A percentile compares a stretch with the other conserved stretches of the same genome.
Conservation (phyloP, 2,888 invertebrate genomes). For the Drosophila merina region DNA sequence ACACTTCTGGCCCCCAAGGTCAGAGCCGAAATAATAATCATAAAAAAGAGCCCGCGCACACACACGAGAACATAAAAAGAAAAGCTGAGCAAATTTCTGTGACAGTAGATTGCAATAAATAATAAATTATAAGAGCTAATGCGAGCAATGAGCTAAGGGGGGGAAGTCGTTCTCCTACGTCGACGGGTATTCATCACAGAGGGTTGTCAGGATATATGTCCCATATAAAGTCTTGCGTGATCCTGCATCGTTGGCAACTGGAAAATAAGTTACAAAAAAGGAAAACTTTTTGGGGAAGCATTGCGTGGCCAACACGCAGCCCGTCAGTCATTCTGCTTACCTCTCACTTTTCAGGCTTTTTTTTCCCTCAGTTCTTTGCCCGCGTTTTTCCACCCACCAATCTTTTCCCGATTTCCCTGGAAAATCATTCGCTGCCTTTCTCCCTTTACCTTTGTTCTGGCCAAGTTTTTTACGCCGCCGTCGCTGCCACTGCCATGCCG, state of each 20-base stretch:
- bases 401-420: constrained; percentile 15
- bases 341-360: constrained; percentile 15
- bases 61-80: constrained; percentile 28
- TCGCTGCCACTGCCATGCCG: constrained; percentile 33
- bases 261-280: too few relatives aligned
- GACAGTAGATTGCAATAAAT: constrained; percentile 73
- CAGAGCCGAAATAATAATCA: constrained; percentile 49
- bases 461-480: constrained; percentile 10
- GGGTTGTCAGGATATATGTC: constrained; percentile 16
- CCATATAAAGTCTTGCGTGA: constrained; percentile 56
- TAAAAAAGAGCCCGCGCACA: constrained; percentile 14
- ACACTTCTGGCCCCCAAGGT: constrained; percentile 64
- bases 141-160: constrained; percentile 61
- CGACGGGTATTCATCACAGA: constrained; percentile 56
- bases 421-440: constrained; percentile 41
- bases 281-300: constrained; percentile 25
- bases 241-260: constrained; percentile 51
- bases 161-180: constrained; percentile 11
- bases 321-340: constrained; percentile 48
- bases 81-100: constrained; percentile 70
- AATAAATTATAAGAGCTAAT: constrained; percentile 73
- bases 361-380: constrained; percentile 19
- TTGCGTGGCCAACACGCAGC: constrained; percentile 59
- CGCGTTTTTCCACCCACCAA: constrained; percentile 32
- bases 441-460: constrained; percentile 31